Conservation (phyloP, 2,113 vertebrate genomes). For the Tragelaphus imberbis region DNA sequence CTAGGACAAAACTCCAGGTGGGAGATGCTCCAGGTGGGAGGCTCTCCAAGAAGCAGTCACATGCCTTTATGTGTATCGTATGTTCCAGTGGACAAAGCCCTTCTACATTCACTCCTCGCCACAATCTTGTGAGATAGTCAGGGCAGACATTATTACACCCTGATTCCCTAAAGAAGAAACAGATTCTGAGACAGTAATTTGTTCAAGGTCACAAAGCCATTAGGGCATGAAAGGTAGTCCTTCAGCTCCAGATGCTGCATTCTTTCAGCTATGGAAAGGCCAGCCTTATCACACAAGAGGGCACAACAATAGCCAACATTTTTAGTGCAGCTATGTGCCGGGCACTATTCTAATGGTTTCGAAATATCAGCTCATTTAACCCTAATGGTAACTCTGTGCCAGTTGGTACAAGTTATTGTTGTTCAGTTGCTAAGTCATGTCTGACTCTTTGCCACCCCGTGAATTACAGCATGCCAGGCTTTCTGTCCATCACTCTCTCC, state of each 20-base stretch:
- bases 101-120: neutral
- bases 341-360: neutral
- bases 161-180: neutral
- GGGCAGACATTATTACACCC: neutral
- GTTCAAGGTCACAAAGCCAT: conserved; percentile 13
- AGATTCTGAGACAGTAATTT: neutral
- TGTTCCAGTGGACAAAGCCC: too few species aligned
- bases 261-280: neutral
- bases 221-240: neutral
- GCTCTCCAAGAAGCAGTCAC: neutral
- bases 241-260: neutral
- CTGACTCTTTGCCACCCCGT: neutral
- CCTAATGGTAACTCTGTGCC: neutral
- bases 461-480: neutral
- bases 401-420: neutral
- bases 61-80: neutral
- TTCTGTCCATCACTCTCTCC: neutral
- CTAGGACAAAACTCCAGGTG: neutral
- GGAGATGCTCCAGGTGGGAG: neutral
- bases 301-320: neutral
- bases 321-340: too few species aligned
- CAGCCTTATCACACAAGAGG: neutral
- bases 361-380: neutral
- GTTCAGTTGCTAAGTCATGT: neutral
- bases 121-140: neutral